phyloP scores from a whole-genome alignment of 1,140 invertebrate species.

The Lordiphosa clarofinis region DNA sequence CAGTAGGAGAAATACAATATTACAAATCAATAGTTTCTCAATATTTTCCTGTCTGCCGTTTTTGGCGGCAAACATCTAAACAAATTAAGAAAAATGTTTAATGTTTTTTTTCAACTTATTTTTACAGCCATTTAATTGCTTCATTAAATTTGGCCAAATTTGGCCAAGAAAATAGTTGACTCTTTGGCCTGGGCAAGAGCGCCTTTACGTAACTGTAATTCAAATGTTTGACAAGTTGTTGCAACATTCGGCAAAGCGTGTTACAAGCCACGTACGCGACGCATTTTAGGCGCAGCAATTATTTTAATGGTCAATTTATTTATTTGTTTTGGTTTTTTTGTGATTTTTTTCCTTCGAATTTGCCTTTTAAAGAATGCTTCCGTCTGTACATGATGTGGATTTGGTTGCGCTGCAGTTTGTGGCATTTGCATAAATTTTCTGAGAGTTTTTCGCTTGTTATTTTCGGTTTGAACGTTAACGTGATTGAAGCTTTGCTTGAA shows the following conservation, averaged over 20 bases:
- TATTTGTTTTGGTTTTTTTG: slow-evolving; percentile 59
- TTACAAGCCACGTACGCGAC: slow-evolving; percentile 69
- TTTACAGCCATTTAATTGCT: slow-evolving; percentile 72
- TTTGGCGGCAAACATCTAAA: slow-evolving; percentile 19
- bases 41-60: background rate
- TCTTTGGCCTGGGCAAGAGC: slow-evolving; percentile 34
- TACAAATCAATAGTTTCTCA: background rate
- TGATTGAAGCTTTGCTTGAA: slow-evolving; percentile 65
- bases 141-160: slow-evolving; percentile 78
- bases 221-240: slow-evolving; percentile 79
- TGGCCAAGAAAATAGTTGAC: slow-evolving; percentile 52
- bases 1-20: background rate
- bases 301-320: slow-evolving; percentile 79
- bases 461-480: slow-evolving; percentile 42
- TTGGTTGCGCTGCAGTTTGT: slow-evolving; percentile 18
- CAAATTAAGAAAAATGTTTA: slow-evolving; percentile 11
- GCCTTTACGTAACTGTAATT: slow-evolving; percentile 73
- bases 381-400: slow-evolving; percentile 6
- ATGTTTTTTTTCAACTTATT: slow-evolving; percentile 29
- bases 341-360: slow-evolving; percentile 42
- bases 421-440: slow-evolving; percentile 57
- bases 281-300: slow-evolving; percentile 77
- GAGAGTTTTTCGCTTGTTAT: slow-evolving; percentile 13
- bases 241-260: slow-evolving; percentile 70
- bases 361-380: slow-evolving; percentile 68